Evolutionary conservation across 1,140 invertebrate genomes (phyloP), one percentile per base, ranked within the genome.

Genomic region (Aculops lycopersici): DNA sequence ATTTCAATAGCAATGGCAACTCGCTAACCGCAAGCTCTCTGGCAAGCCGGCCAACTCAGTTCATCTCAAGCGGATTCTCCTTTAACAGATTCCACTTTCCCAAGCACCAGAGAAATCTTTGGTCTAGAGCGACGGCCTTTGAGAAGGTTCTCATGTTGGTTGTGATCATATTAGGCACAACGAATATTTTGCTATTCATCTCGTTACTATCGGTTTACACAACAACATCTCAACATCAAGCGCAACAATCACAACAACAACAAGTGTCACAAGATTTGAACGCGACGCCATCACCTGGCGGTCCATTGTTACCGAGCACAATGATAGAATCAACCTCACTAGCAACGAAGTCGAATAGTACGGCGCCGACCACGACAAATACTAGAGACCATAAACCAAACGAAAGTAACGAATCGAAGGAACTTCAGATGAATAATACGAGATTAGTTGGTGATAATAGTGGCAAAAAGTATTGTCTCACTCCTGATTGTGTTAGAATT

Each of bases 401-500:
- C n/a, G n/a, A 31, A n/a, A 31, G 8, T n/a, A 31, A 8, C n/a
- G n/a, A 8, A 8, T 8, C n/a, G 8, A 31, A 8, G 8, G 24
- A 8, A 8, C 8, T 8, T 8, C 24, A 31, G n/a, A 8, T n/a
- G n/a, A 31, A 31, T 31, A 8, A 31, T 31, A 31, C n/a, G 24
- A n/a, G 8, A 8, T 8, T 31, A 8, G 24, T 31, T 16, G 12
- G 16, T 40, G 8, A 18, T 21, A n/a, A 18, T 31, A n/a, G 24
- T 31, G 24, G 24, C 24, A 31, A 31, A 31, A 31, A 31, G 24
- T 8, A 31, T 31, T 86, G 80, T 53, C 56, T 84, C 8, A 74
- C 72, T 12, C 64, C 74, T 42, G 69, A 70, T 3, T 88, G 81
- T 52, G 71, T 90, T 3, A 74, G 70, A 40, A 75, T 78, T 0